Percentiles rank a stretch among this genome's conserved stretches.
These are phyloP conservation scores for Poeciliopsis turneri DNA, from an alignment of 2,797 vertebrate genomes.

Conservation along the genomic window DNA sequence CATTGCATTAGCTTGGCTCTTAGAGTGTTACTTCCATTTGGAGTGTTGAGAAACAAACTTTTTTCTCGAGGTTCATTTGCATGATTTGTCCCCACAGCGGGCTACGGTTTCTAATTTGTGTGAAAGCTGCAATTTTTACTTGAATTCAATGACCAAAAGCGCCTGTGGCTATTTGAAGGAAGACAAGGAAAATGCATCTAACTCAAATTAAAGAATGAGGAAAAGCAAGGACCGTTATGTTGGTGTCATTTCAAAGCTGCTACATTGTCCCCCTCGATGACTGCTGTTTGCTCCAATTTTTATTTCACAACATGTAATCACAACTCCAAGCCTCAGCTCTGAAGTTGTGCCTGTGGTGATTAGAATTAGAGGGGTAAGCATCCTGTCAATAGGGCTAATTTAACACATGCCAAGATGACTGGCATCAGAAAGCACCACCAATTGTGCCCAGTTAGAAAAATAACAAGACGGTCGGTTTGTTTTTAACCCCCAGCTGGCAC, in stretches of 20 bases:
- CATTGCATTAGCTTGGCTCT: conserved; percentile 24
- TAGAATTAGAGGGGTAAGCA: conserved; percentile 48
- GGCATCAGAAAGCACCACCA: conserved; percentile 48
- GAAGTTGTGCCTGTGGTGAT: conserved; percentile 49
- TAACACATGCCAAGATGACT: conserved; percentile 55
- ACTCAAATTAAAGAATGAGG: conserved; percentile 9
- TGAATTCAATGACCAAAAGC: not conserved
- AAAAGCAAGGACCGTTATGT: conserved; percentile 1
- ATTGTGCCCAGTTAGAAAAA: conserved; percentile 59
- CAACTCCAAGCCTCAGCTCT: conserved; percentile 19
- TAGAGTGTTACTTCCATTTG: not conserved
- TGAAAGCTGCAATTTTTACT: conserved; percentile 6
- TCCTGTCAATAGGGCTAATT: conserved; percentile 63
- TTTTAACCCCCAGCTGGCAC: conserved; percentile 61
- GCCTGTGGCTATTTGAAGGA: conserved; percentile 1
- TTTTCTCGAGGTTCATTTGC: conserved; percentile 3
- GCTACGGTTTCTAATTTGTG: not conserved
- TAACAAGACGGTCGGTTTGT: conserved; percentile 64
- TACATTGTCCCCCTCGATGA: not conserved
- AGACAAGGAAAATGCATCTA: not conserved
- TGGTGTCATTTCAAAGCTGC: conserved; percentile 14
- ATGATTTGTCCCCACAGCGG: not conserved
- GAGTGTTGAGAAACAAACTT: conserved; percentile 14
- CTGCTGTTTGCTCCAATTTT: conserved; percentile 28
- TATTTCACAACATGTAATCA: conserved; percentile 49